Base-by-base conservation (phyloP, 2,888 invertebrate genomes). In the Torymus aiolomorphi region DNA sequence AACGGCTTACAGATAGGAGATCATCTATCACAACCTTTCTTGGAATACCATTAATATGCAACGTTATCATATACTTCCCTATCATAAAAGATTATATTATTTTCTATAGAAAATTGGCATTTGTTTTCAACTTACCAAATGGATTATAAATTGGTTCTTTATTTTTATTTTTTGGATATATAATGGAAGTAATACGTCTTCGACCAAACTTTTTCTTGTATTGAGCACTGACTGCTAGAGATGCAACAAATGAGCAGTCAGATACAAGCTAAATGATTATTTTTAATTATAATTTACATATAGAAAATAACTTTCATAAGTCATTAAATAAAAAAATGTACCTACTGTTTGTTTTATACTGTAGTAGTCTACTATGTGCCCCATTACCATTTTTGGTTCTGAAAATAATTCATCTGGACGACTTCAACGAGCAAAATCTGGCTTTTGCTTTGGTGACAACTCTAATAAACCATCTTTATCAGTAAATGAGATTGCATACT, bases 201-300 rank as follows among this genome's bases (percentile, higher is more conserved):
- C 95, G 95, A 71, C 95, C 95, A 88, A 97, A 98, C 79, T 94
- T 92, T 84, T 93, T 94, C 89, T 98, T 98, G 90, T 98, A 98
- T 59, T 96, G 93, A 2, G 98, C 98, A 88, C 97, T 95, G 11
- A 98, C 97, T 13, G 98, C 97, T 24, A 98, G 91, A 2, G 98
- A 98, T 0, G 98, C 98, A 1, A 98, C 97, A 90, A 98, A 97
- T 0, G 98, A 98, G 91, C 98, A 98, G 91, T 98, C 98, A 0
- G 98, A 97, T 16, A 98, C 96, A 82, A 98, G 93, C 92, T 94
- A 88, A 77, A 91, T 90, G 86, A 83, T 71, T 63, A 69, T n/a
- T 59, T 51, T 57, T 59, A n/a, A 70, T 14, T 13, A 70, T 18
- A 18, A 16, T 18, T 13, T 14, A 13, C 11, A n/a, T 62, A 18